These are phyloP conservation scores for Gerris lacustris DNA, from an alignment of 2,888 invertebrate genomes.

Conservation along the genomic window DNA sequence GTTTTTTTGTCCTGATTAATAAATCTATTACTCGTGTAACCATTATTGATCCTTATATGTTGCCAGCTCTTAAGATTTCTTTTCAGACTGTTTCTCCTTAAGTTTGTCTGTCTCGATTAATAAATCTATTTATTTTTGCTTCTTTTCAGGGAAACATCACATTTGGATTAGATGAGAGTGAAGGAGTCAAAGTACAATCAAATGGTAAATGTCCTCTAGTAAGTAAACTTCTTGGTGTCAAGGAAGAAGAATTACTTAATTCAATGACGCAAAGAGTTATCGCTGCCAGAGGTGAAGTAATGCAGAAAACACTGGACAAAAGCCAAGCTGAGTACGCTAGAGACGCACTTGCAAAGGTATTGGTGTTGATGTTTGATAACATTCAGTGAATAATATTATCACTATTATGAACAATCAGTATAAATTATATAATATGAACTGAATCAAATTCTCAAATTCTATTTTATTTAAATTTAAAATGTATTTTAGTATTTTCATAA, in stretches of 20 bases:
- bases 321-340: slow-evolving; percentile 75
- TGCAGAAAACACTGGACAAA: slow-evolving; percentile 79
- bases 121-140: too few relatives aligned
- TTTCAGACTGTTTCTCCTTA: too few relatives aligned
- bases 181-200: slow-evolving; percentile 41
- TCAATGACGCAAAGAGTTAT: slow-evolving; percentile 79
- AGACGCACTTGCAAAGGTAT: slow-evolving; percentile 80
- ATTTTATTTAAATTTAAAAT: background rate
- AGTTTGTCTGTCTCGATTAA: too few relatives aligned
- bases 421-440: too few relatives aligned
- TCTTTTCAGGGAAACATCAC: slow-evolving; percentile 48
- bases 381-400: too few relatives aligned
- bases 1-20: too few relatives aligned
- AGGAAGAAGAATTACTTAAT: slow-evolving; percentile 52
- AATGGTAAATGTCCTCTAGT: slow-evolving; percentile 49
- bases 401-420: too few relatives aligned
- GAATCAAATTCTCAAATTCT: background rate
- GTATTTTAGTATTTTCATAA: background rate
- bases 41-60: too few relatives aligned
- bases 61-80: too few relatives aligned
- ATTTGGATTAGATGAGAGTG: slow-evolving; percentile 44
- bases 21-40: too few relatives aligned
- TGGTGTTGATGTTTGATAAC: background rate
- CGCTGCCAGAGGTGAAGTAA: slow-evolving; percentile 82
- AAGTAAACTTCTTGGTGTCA: slow-evolving; percentile 50